These are phyloP conservation scores for Scaptodrosophila lebanonensis DNA, from an alignment of 1,140 invertebrate species.

Conservation along the genomic window DNA sequence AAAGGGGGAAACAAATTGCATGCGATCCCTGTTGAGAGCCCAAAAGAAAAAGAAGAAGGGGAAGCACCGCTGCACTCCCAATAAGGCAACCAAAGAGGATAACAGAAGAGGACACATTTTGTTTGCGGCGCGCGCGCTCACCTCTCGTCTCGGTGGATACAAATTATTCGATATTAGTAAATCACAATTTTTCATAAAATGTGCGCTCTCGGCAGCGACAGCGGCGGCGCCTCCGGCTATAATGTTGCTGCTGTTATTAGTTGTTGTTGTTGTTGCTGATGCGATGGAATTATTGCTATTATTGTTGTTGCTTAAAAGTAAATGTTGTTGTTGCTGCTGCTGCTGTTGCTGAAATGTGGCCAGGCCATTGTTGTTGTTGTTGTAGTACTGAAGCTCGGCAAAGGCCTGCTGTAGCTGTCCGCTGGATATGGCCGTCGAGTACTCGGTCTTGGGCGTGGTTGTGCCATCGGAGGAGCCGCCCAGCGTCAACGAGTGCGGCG, in stretches of 20 bases:
- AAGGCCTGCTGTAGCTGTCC: constrained; percentile 66
- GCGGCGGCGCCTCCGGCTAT: constrained; percentile 32
- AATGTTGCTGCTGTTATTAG: constrained; percentile 17
- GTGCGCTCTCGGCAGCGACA: not conserved
- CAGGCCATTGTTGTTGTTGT: constrained; percentile 31
- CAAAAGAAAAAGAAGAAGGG: too few relatives aligned
- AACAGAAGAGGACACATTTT: not conserved
- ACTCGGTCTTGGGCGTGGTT: constrained; percentile 67
- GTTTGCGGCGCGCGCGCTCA: constrained; percentile 23
- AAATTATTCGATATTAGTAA: constrained; percentile 75
- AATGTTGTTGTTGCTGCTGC: constrained; percentile 49
- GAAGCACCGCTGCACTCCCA: too few relatives aligned
- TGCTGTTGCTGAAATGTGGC: constrained; percentile 31
- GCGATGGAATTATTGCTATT: constrained; percentile 72
- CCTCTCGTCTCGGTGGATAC: constrained; percentile 77
- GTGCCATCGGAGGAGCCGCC: constrained; percentile 40
- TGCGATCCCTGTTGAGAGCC: too few relatives aligned
- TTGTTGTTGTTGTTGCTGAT: constrained; percentile 31
- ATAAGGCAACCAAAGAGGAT: too few relatives aligned
- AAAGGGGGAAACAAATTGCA: too few relatives aligned
- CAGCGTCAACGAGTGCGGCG: constrained; percentile 6
- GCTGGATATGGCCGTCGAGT: constrained; percentile 68
- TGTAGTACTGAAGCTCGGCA: constrained; percentile 50
- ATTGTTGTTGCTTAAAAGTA: constrained; percentile 75
- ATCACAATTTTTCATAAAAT: constrained; percentile 75